phyloP scores from a whole-genome alignment of 2,888 invertebrate species.

The Drosophila melanocephala region DNA sequence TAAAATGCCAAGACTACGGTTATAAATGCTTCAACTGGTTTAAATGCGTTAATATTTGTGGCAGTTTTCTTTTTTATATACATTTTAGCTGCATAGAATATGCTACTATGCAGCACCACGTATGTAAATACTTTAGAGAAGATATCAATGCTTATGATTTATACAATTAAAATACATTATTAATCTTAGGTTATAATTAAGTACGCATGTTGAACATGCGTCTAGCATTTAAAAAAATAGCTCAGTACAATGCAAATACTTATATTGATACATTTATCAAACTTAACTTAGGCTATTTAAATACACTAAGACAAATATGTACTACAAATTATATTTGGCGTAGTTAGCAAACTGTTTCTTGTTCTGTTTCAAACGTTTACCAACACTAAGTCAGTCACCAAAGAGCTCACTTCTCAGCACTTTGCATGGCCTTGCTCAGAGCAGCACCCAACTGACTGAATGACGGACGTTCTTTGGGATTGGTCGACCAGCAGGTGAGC shows the following conservation, averaged over 20 bases:
- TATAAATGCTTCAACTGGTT: slow-evolving; percentile 77
- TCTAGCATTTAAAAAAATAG: slow-evolving; percentile 30
- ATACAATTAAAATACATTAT: slow-evolving; percentile 44
- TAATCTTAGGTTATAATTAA: slow-evolving; percentile 33
- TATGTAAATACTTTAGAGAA: slow-evolving; percentile 59
- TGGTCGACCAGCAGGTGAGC: slow-evolving; percentile 84
- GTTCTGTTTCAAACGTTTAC: slow-evolving; percentile 37
- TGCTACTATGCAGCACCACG: slow-evolving; percentile 55
- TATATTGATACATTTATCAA: slow-evolving; percentile 9
- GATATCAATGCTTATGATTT: slow-evolving; percentile 61
- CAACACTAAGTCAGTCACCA: slow-evolving; percentile 56
- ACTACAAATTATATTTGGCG: slow-evolving; percentile 70
- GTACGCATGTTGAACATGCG: slow-evolving; percentile 67
- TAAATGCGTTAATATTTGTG: slow-evolving; percentile 67
- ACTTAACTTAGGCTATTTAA: slow-evolving; percentile 25
- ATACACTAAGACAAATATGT: slow-evolving; percentile 40
- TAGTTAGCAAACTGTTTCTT: slow-evolving; percentile 52
- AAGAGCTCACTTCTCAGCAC: slow-evolving; percentile 74
- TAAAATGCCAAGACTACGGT: slow-evolving; percentile 43
- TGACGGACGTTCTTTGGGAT: slow-evolving; percentile 85
- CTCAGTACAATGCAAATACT: slow-evolving; percentile 40
- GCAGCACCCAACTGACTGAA: slow-evolving; percentile 85
- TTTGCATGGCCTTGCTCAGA: slow-evolving; percentile 85
- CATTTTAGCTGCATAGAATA: slow-evolving; percentile 60
- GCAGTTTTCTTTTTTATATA: slow-evolving; percentile 60